Percentiles rank a stretch among this genome's conserved stretches.
phyloP scores from a whole-genome alignment of 1,140 invertebrate species.

The Ectropis grisescens region DNA sequence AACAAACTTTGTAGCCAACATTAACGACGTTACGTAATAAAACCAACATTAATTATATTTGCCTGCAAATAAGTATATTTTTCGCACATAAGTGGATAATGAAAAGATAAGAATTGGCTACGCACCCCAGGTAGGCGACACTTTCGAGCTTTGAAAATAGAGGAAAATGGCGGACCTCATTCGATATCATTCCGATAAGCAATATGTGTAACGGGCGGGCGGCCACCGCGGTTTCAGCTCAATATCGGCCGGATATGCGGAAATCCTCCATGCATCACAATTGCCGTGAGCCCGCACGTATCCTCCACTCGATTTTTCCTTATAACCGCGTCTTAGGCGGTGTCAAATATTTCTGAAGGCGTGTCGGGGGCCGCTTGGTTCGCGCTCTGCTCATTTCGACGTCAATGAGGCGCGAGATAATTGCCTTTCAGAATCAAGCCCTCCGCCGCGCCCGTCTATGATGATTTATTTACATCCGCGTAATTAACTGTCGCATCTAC shows the following conservation, averaged over 20 bases:
- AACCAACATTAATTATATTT: too few relatives aligned
- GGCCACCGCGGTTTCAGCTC: slow-evolving; percentile 21
- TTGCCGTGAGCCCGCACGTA: slow-evolving; percentile 34
- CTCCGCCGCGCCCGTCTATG: slow-evolving; percentile 54
- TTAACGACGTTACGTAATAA: too few relatives aligned
- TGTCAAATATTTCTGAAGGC: slow-evolving; percentile 37
- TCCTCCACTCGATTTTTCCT: slow-evolving; percentile 41
- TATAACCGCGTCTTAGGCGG: slow-evolving; percentile 33
- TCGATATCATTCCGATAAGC: slow-evolving; percentile 39
- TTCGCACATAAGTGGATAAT: slow-evolving; percentile 11
- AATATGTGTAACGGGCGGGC: slow-evolving; percentile 25
- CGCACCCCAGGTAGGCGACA: slow-evolving; percentile 19
- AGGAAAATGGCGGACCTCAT: slow-evolving; percentile 28
- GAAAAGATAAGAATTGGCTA: slow-evolving; percentile 16
- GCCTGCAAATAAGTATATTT: too few relatives aligned
- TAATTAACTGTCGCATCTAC: slow-evolving; percentile 68
- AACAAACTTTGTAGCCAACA: not conserved
- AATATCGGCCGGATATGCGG: slow-evolving; percentile 28
- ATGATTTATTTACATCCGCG: slow-evolving; percentile 68
- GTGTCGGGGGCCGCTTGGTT: slow-evolving; percentile 16
- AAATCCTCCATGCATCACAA: slow-evolving; percentile 42
- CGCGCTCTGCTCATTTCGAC: slow-evolving; percentile 45
- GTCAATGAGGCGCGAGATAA: slow-evolving; percentile 62
- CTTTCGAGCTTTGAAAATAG: slow-evolving; percentile 16
- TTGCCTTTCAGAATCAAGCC: slow-evolving; percentile 59